Evolutionary conservation across 2,113 vertebrate species (phyloP), one percentile per base, ranked within the genome.

Genomic region (Coturnix japonica): DNA sequence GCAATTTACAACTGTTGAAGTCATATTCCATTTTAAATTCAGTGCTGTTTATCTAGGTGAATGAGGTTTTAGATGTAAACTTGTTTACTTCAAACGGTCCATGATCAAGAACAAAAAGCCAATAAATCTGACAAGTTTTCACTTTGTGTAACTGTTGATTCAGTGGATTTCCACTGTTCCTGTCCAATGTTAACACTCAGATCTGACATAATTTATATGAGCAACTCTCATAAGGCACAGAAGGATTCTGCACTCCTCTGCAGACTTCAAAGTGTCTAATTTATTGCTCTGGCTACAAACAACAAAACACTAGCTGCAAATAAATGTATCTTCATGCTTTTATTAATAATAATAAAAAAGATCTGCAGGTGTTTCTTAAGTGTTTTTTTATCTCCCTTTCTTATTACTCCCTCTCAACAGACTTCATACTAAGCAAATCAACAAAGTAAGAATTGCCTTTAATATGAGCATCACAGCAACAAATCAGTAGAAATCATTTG

Each of bases 41-140:
- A 39, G 90, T 81, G 94, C 63, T 95, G 73, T 94, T 97, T 96
- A 94, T 81, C 84, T 96, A 91, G 90, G 92, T 90, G 91, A 95
- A 96, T 10, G 13, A 93, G 74, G 61, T 86, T 92, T 12, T 93
- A 85, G 94, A 95, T 84, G 70, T 87, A 97, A 96, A 95, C 81
- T 96, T 90, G 89, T 94, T 95, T 95, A 90, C 92, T 96, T 97
- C 87, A 94, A 96, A 97, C 84, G 94, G 88, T 59, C 35, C 69
- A 30, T 85, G 88, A 95, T 54, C 90, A 94, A 81, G 93, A 95
- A 95, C 91, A 95, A 94, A 95, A 95, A 97, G 87, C 82, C 91
- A 97, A 94, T 96, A 94, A 97, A 96, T 96, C 82, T 96, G 91
- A 94, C 89, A 49, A 61, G 86, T 81, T 95, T 97, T 90, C 41